Percentiles rank a stretch among this genome's conserved stretches.
These are phyloP conservation scores for Lamprologus tigripictilis DNA, from an alignment of 2,113 vertebrate species.

Conservation along the genomic window DNA sequence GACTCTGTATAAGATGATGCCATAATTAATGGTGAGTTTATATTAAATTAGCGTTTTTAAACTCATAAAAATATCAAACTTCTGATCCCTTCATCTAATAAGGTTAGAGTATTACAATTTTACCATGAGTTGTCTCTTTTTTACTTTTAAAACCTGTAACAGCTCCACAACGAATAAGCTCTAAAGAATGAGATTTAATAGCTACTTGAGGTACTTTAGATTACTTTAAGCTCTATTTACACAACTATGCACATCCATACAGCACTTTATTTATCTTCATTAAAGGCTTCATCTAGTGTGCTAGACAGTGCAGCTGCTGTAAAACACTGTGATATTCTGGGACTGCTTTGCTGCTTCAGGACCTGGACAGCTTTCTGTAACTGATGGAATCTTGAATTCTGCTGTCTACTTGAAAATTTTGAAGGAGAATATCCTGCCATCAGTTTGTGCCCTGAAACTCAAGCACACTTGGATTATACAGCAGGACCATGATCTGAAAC, in stretches of 20 bases:
- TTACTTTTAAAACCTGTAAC: not conserved
- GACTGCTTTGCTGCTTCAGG: not conserved
- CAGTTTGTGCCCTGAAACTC: not conserved
- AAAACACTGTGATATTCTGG: not conserved
- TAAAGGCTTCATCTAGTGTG: not conserved
- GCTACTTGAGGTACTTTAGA: not conserved
- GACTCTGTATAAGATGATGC: not conserved
- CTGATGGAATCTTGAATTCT: not conserved
- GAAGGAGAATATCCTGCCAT: not conserved
- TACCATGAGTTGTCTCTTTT: not conserved
- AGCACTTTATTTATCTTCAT: not conserved
- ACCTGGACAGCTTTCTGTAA: not conserved
- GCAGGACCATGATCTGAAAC: not conserved
- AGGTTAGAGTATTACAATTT: not conserved
- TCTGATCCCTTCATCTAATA: not conserved
- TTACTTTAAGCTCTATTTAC: not conserved
- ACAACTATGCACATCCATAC: not conserved
- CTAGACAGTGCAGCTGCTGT: not conserved
- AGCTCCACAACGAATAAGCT: not conserved
- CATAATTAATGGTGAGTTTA: not conserved
- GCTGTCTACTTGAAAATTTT: not conserved
- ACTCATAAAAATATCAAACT: not conserved
- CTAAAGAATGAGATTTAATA: not conserved
- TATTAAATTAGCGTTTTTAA: not conserved
- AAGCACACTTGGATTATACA: not conserved